Conservation (phyloP, 2,797 vertebrate genomes). For the Cyclopterus lumpus region DNA sequence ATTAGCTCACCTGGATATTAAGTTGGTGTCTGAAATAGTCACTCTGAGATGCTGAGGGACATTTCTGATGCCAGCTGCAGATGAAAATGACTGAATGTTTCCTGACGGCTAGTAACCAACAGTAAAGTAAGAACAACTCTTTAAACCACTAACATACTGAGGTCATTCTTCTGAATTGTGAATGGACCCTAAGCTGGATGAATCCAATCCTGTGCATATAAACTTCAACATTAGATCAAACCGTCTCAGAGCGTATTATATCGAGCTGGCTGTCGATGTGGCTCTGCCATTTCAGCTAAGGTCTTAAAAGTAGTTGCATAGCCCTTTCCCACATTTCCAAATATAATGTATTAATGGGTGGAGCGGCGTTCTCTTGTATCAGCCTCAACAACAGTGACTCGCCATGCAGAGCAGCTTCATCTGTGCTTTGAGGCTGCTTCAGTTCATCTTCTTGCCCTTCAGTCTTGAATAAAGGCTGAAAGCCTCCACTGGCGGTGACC, state of each 20-base stretch:
- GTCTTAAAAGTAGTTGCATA: conserved; percentile 1
- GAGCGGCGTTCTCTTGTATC: conserved; percentile 8
- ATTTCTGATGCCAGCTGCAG: not conserved
- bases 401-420: conserved; percentile 15
- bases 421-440: conserved; percentile 5
- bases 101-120: not conserved
- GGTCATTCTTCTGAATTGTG: not conserved
- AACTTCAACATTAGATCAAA: conserved; percentile 2
- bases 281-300: not conserved
- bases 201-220: not conserved
- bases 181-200: not conserved
- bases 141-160: not conserved
- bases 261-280: not conserved
- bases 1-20: not conserved
- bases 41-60: not conserved
- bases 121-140: too few relatives aligned
- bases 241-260: not conserved
- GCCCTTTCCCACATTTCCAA: conserved; percentile 4
- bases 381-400: conserved; percentile 6
- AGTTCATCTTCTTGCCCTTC: conserved; percentile 20
- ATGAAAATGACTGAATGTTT: not conserved
- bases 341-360: conserved; percentile 24
- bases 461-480: conserved; percentile 32
- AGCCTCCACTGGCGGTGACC: conserved; percentile 29
- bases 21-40: not conserved